These are phyloP conservation scores for Aldrovandia affinis DNA, from an alignment of 2,797 vertebrate species.

Conservation along the genomic window DNA sequence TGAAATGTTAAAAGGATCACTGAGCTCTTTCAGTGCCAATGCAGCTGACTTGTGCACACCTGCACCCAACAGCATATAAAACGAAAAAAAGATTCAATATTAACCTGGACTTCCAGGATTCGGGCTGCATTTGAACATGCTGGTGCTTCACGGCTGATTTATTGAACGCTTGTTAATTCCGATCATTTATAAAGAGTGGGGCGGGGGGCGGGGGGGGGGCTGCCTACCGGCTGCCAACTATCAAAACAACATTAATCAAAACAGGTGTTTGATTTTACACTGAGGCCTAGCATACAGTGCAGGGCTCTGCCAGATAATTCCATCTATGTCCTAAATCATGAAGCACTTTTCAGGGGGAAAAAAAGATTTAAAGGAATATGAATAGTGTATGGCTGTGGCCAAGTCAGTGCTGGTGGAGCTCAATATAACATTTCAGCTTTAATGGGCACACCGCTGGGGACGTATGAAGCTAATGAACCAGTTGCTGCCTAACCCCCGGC, in stretches of 20 bases:
- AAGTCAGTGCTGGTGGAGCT: constrained; percentile 3
- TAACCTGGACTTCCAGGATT: constrained; percentile 59
- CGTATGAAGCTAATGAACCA: not conserved
- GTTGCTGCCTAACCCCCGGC: not conserved
- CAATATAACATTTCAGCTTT: not conserved
- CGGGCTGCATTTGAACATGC: constrained; percentile 32
- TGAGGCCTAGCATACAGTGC: constrained; percentile 60
- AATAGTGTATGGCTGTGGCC: constrained; percentile 44
- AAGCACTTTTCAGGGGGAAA: constrained; percentile 49
- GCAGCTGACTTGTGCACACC: constrained; percentile 54
- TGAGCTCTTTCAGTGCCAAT: constrained; percentile 46
- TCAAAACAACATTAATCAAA: constrained; percentile 72
- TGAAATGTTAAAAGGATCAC: constrained; percentile 23
- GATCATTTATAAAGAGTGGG: constrained; percentile 58
- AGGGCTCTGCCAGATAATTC: constrained; percentile 60
- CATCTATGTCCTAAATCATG: constrained; percentile 60
- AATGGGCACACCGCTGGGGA: not conserved
- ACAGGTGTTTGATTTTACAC: constrained; percentile 70
- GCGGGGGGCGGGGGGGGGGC: constrained; percentile 48
- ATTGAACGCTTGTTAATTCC: constrained; percentile 42
- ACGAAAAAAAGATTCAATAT: constrained; percentile 56
- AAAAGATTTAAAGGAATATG: constrained; percentile 57
- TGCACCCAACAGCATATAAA: constrained; percentile 60
- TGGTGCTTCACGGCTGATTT: constrained; percentile 58
- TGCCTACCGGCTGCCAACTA: constrained; percentile 62